Conservation (phyloP, 2,888 invertebrate genomes). For the Heliconius hortense region DNA sequence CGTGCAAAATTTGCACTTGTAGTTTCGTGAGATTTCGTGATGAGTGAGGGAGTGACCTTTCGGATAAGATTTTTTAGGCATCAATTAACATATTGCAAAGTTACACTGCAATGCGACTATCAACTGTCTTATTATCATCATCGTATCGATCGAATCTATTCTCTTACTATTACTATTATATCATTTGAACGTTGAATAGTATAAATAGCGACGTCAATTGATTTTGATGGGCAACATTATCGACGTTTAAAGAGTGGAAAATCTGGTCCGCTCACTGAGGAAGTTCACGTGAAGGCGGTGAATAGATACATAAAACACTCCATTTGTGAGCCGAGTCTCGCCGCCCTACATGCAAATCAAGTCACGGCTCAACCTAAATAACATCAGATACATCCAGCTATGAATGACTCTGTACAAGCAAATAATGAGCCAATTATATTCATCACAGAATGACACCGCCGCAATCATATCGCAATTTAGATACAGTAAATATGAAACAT, state of each 20-base stretch:
- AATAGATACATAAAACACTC: constrained; percentile 65
- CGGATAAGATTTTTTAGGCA: constrained; percentile 32
- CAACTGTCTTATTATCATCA: constrained; percentile 3
- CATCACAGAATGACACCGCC: constrained; percentile 63
- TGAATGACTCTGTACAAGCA: constrained; percentile 58
- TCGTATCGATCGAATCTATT: constrained; percentile 11
- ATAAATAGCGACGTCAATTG: constrained; percentile 44
- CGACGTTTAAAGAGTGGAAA: constrained; percentile 54
- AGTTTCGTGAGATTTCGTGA: no score
- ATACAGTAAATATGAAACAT: constrained; percentile 49
- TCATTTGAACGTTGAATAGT: constrained; percentile 37
- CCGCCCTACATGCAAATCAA: constrained; percentile 75
- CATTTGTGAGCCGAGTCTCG: constrained; percentile 56
- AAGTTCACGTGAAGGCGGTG: constrained; percentile 59
- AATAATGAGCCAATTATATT: constrained; percentile 68
- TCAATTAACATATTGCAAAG: constrained; percentile 26
- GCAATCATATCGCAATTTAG: constrained; percentile 65
- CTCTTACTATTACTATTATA: constrained; percentile 13
- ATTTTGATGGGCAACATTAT: constrained; percentile 48
- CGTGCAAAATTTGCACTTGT: no score
- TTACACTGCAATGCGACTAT: constrained; percentile 6
- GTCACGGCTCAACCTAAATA: constrained; percentile 76
- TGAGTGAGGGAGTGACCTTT: no score
- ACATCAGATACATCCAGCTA: constrained; percentile 60
- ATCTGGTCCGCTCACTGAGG: constrained; percentile 51